phyloP scores from a whole-genome alignment of 2,888 invertebrate genomes.

The Tetanocera ferruginea region DNA sequence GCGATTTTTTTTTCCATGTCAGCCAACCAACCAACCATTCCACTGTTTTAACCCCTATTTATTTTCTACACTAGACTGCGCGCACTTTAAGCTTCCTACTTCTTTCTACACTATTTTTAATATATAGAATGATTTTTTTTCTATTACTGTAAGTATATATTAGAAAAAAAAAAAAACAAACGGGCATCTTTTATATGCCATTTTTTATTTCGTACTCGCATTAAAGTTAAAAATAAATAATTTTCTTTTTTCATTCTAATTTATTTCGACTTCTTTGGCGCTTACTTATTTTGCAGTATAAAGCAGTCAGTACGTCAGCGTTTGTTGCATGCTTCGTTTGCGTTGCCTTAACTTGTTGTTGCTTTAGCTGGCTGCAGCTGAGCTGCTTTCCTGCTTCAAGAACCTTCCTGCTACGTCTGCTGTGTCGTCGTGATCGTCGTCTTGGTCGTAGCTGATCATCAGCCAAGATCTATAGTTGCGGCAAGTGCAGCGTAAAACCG shows the following conservation, averaged over 20 bases:
- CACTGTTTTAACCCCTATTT: neutral
- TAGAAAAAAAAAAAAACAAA: neutral
- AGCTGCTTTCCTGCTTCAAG: neutral
- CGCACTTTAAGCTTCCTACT: neutral
- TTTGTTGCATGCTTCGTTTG: neutral
- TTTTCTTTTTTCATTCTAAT: conserved; percentile 1
- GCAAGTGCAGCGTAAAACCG: conserved; percentile 26
- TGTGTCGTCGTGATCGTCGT: too few species aligned
- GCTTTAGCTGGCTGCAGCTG: neutral
- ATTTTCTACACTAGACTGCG: neutral
- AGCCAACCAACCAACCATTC: neutral
- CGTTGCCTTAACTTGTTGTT: neutral
- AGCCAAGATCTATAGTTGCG: conserved; percentile 10
- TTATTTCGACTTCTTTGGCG: conserved; percentile 18
- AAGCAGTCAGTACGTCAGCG: neutral
- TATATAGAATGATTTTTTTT: neutral
- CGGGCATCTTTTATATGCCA: conserved; percentile 1
- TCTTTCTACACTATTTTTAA: neutral
- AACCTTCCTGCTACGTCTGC: too few species aligned
- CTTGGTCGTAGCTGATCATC: too few species aligned
- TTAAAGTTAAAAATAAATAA: conserved; percentile 9
- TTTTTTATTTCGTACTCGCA: neutral
- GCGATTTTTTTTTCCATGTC: neutral
- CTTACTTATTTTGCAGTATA: neutral
- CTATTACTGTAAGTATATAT: too few species aligned